Evolutionary conservation across 2,113 vertebrate genomes (phyloP).

Genomic region (Mellivora capensis): DNA sequence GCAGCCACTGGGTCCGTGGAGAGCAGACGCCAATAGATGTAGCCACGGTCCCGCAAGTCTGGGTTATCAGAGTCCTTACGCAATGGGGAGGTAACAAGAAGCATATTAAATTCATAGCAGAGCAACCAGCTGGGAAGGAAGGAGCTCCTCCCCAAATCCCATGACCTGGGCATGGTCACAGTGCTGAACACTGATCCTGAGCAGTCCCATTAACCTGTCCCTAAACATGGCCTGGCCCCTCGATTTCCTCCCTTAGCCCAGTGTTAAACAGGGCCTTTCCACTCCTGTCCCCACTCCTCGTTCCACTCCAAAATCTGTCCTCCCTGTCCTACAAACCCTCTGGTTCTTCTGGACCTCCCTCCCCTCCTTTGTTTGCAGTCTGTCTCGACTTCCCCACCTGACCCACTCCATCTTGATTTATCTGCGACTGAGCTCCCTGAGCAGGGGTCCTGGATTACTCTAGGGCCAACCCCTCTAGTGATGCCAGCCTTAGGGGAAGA

Average conservation of each 20-base stretch:
- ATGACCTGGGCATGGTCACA: neutral
- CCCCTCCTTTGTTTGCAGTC: neutral
- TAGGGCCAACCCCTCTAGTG: neutral
- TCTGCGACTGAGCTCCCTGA: neutral
- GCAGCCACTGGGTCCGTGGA: constrained; percentile 97
- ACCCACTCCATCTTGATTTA: neutral
- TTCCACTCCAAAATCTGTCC: neutral
- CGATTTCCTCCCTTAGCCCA: neutral
- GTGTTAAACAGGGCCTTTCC: neutral
- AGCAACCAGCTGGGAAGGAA: neutral
- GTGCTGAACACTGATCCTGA: neutral
- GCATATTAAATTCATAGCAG: neutral
- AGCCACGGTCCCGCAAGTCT: constrained; percentile 95
- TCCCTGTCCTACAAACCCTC: neutral
- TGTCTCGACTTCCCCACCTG: neutral
- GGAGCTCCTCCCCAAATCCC: neutral
- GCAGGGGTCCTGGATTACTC: neutral
- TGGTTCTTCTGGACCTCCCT: neutral
- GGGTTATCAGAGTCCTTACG: constrained; percentile 97
- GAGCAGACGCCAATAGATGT: constrained; percentile 99
- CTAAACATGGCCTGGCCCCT: too few species aligned
- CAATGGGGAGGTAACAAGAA: neutral
- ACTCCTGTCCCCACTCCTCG: neutral
- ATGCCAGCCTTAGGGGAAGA: neutral
- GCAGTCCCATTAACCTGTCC: too few species aligned